Evolutionary conservation across 2,888 invertebrate species (phyloP), one percentile per base, ranked within the genome.

Genomic region (Trichogramma dendrolimi): DNA sequence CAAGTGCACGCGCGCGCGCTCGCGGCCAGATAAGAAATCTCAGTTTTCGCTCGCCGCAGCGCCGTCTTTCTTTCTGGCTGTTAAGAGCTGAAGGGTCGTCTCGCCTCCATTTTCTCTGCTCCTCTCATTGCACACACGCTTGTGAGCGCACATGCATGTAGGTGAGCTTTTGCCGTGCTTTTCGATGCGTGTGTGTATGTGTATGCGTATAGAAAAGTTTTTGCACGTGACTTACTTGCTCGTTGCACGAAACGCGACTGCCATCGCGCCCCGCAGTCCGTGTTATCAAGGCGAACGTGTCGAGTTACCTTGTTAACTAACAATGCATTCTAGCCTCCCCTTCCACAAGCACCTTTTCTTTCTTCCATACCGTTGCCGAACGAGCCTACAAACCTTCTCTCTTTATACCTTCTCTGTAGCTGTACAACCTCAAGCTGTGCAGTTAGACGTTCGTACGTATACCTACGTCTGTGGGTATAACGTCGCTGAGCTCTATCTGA

Each of bases 241-340:
- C 73, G 68, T 67, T 70, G 74, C 75, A 75, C 75, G 75, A 75
- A 59, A 43, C 27, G 27, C 27, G 1, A 27, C 27, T 27, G 27
- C 27, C 27, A 3, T 27, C 27, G 27, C 27, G 71, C 71, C 71
- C 75, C 72, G 27, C 27, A 27, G 27, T 27, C 27, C 27, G 27
- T 27, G 74, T 75, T 77, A 75, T 76, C 75, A 73, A 27, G 27
- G 73, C 71, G 74, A 72, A 74, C 75, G 75, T 74, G 75, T 76
- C 75, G 75, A 75, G 75, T 77, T 76, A 76, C 73, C 76, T 77
- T 75, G 76, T 76, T 76, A 77, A 75, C 73, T 72, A 71, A 73
- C 76, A 74, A 76, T 75, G 70, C 69, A 61, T 69, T 67, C 62
- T 62, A 66, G 66, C 67, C 69, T 67, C 68, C 62, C 61, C 27